A percentile compares a stretch with the other conserved stretches of the same genome.
These are phyloP conservation scores for Odontocolon sp. DNA, from an alignment of 2,888 invertebrate genomes.

Conservation along the genomic window DNA sequence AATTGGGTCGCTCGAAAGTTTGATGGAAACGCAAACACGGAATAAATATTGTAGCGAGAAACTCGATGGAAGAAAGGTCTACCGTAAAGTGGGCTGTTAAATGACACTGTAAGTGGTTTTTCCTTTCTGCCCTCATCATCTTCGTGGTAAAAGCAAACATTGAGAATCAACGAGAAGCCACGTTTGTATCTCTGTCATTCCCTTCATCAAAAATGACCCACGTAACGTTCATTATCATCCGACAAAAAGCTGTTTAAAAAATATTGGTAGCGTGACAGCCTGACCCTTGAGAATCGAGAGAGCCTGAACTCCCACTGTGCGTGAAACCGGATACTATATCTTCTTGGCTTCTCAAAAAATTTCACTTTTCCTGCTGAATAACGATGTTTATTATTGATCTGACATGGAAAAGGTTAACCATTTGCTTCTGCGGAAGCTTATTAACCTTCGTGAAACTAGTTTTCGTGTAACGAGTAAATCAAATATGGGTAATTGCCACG, in stretches of 20 bases:
- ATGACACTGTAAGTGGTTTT: neutral
- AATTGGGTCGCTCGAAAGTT: conserved; percentile 7
- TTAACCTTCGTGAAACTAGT: neutral
- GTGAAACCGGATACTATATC: conserved; percentile 15
- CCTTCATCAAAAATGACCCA: conserved; percentile 1
- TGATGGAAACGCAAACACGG: conserved; percentile 27
- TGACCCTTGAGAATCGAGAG: conserved; percentile 17
- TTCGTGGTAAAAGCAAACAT: conserved; percentile 24
- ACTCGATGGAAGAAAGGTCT: conserved; percentile 2
- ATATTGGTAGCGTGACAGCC: neutral
- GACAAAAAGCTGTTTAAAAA: conserved; percentile 7
- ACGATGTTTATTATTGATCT: neutral
- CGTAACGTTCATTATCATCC: conserved; percentile 2
- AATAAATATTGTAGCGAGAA: too few relatives aligned
- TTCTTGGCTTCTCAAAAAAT: conserved; percentile 13
- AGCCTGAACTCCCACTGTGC: neutral
- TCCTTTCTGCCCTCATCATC: neutral
- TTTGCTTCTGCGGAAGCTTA: neutral
- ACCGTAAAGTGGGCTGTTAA: neutral
- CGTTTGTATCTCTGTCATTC: neutral
- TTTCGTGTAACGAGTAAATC: conserved; percentile 7
- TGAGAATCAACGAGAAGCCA: neutral
- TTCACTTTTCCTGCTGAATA: conserved; percentile 13
- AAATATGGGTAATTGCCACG: conserved; percentile 10
- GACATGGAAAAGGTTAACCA: neutral